phyloP scores from a whole-genome alignment of 2,888 invertebrate species.

The Clusia tigrina region DNA sequence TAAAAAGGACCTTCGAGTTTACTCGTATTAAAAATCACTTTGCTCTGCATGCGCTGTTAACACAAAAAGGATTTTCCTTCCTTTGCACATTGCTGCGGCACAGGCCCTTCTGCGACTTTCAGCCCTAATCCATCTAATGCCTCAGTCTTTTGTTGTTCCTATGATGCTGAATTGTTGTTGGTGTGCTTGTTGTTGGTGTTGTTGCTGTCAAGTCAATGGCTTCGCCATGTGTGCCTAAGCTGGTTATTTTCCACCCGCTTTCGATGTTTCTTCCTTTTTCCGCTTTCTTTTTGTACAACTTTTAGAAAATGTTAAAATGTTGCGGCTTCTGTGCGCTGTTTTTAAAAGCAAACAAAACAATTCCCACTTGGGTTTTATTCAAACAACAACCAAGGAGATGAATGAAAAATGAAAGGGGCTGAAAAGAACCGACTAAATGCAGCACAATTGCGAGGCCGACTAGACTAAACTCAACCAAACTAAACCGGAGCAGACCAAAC shows the following conservation, averaged over 20 bases:
- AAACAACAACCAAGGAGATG: no score
- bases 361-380: neutral
- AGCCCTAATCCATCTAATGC: neutral
- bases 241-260: neutral
- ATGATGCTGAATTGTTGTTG: neutral
- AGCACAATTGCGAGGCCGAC: no score
- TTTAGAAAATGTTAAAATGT: no score
- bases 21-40: no score
- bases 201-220: slow-evolving; percentile 4
- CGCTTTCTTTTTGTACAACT: neutral
- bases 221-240: neutral
- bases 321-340: no score
- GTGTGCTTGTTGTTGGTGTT: neutral
- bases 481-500: no score
- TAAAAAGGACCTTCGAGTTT: neutral
- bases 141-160: neutral
- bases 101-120: no score
- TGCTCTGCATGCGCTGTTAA: neutral
- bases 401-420: no score
- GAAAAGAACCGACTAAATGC: no score
- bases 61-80: neutral
- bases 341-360: neutral
- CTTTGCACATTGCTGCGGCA: neutral
- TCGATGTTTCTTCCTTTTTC: neutral
- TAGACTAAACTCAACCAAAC: no score